Percentiles rank a stretch among this genome's conserved stretches.
Conservation (phyloP, 2,113 vertebrate genomes). For the Corythornis vintsioides region DNA sequence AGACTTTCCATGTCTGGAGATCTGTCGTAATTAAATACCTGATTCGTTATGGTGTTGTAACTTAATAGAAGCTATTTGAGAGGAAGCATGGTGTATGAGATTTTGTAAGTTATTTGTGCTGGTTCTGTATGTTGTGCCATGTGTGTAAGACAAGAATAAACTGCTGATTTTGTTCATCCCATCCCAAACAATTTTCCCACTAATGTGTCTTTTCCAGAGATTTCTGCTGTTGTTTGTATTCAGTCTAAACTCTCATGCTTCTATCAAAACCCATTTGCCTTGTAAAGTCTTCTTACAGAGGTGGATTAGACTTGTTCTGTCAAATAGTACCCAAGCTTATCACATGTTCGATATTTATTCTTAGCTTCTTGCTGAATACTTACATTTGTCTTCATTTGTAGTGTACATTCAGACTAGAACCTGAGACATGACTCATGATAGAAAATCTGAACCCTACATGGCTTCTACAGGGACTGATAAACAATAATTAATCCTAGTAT, state of each 20-base stretch:
- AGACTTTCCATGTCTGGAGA: constrained; percentile 64
- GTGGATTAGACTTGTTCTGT: not conserved
- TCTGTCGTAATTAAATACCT: constrained; percentile 76
- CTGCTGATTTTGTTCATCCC: constrained; percentile 75
- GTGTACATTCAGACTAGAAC: not conserved
- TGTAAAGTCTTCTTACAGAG: not conserved
- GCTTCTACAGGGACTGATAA: not conserved
- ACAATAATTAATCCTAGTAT: not conserved
- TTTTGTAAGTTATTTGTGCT: constrained; percentile 78
- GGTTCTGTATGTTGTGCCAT: constrained; percentile 79
- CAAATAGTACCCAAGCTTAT: not conserved
- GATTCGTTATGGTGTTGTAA: constrained; percentile 80
- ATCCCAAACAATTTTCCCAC: constrained; percentile 41
- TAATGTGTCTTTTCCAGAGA: not conserved
- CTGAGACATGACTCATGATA: accelerated
- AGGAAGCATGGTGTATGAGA: constrained; percentile 79
- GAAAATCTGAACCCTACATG: not conserved
- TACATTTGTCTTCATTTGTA: not conserved
- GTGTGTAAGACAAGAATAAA: constrained; percentile 83
- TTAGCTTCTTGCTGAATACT: not conserved
- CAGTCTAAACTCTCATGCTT: not conserved
- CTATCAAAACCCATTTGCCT: not conserved
- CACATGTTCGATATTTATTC: not conserved
- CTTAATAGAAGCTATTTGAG: constrained; percentile 75
- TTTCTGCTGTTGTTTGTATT: not conserved